Base-by-base conservation (phyloP, 2,797 vertebrate genomes). In the Sebastes minor region DNA sequence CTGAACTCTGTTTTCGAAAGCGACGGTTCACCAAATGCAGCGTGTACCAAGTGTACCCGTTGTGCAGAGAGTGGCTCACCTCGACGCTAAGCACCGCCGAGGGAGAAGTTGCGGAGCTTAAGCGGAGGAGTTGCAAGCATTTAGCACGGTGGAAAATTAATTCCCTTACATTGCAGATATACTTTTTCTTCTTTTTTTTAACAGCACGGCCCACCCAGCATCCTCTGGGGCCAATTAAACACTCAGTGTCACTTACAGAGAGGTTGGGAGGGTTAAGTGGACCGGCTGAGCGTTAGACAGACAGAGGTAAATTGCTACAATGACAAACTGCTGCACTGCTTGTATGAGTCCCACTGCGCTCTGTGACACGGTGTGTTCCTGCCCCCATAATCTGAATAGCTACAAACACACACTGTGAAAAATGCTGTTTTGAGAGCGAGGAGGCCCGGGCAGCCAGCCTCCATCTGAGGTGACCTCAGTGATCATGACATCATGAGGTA, bases 401-500 rank as follows among this genome's bases (percentile, higher is more conserved):
- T 56, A 56, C 52, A 56, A 18, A 57, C 23, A 42, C 53, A 59
- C 28, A 23, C 1, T 27, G 27, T 73, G 55, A 80, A 72, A 81
- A 77, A 76, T 69, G 77, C 61, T 62, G 77, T 60, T 70, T 73
- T 42, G 46, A 81, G 55, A 75, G 55, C 23, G 71, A 81, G 84
- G 79, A 87, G 87, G 84, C 71, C 83, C 79, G 64, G 70, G 74
- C 81, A 42, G 71, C 77, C 71, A 76, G 68, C 68, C 61, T 77
- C 64, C 42, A 7, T 82, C 78, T 56, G 70, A 86, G 81, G 88
- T 93, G 91, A 95, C 91, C 94, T 93, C 91, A 83, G 86, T 81
- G 78, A 93, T 93, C 82, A 81, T 87, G 86, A 94, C 91, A 89
- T 93, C 91, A 92, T 69, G 84, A 82, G 80, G 80, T 62, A 67